Evolutionary conservation across 2,797 vertebrate species (phyloP), one percentile per base, ranked within the genome.

Genomic region (Odontamblyopus rebecca): DNA sequence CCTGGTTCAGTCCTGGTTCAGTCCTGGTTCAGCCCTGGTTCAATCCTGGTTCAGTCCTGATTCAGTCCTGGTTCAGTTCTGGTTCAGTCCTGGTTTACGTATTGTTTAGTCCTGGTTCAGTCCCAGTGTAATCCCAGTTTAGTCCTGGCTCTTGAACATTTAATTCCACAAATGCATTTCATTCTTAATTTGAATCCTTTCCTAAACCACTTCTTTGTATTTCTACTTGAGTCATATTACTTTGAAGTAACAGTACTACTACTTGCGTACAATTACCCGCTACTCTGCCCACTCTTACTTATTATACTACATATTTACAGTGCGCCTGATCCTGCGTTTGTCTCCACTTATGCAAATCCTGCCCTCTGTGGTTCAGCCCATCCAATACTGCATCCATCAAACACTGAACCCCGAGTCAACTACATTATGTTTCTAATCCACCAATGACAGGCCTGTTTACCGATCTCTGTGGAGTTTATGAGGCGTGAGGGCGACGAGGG

Each of bases 381-480:
- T 71, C 16, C 67, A 73, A 41, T n/a, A 53, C 69, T 73, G 66
- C 48, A 69, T 72, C 74, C 53, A 54, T 69, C 1, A 51, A 69
- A 61, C 8, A 26, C 67, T 32, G 69, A 73, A 65, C 79, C 35
- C 26, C 29, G 64, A 64, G 66, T 69, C 65, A 74, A 60, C 16
- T 60, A 48, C 72, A 73, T 72, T 72, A 74, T 63, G 78, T 73
- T 64, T 67, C 69, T 67, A 70, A 81, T 77, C 70, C 79, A 67
- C 60, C 68, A 5, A 64, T 68, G 71, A 72, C 77, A 63, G 72
- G 79, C 66, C 68, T 76, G 79, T 86, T 85, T 85, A 86, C 89
- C 89, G 90, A 86, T 90, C 86, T 80, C 82, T 19, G 38, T 53
- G 64, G 72, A 76, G 82, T 86, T 90, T 90, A 89, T 87, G 86